phyloP scores from a whole-genome alignment of 1,140 invertebrate species.

The Cephus cinctus region DNA sequence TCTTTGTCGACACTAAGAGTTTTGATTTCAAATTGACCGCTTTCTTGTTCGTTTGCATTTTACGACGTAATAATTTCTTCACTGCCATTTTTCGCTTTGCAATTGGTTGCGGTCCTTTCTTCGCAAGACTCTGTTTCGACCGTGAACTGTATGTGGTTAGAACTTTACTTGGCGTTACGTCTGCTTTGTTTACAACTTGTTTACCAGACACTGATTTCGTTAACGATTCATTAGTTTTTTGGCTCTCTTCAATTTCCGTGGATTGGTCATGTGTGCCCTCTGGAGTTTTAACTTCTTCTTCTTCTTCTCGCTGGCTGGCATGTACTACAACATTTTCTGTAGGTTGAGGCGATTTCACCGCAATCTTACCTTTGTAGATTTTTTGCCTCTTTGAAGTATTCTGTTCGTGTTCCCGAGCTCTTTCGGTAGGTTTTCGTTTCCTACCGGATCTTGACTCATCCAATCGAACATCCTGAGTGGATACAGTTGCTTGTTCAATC shows the following conservation, averaged over 20 bases:
- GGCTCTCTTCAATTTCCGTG: too few species aligned
- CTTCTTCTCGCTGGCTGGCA: slow-evolving; percentile 11
- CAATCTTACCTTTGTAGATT: slow-evolving; percentile 27
- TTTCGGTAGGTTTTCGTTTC: slow-evolving; percentile 51
- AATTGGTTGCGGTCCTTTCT: slow-evolving; percentile 18
- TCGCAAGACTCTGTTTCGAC: slow-evolving; percentile 17
- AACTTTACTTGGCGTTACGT: too few species aligned
- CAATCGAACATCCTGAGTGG: slow-evolving; percentile 10
- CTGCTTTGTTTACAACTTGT: too few species aligned
- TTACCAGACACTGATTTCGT: too few species aligned
- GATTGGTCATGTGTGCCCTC: too few species aligned
- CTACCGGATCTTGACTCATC: slow-evolving; percentile 50
- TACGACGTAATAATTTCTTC: slow-evolving; percentile 32
- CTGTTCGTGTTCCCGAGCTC: slow-evolving; percentile 49
- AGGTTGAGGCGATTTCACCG: slow-evolving; percentile 19
- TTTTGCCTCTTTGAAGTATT: slow-evolving; percentile 39
- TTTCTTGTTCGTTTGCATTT: slow-evolving; percentile 27
- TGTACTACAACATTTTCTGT: background rate
- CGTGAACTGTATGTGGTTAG: too few species aligned
- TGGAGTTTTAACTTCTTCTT: slow-evolving; percentile 5
- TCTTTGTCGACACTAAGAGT: slow-evolving; percentile 18
- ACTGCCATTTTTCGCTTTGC: slow-evolving; percentile 31
- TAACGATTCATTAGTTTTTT: too few species aligned
- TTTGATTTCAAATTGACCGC: slow-evolving; percentile 19
- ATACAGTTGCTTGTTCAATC: slow-evolving; percentile 2